Conservation (phyloP, 2,113 vertebrate genomes). For the Psilopogon haemacephalus region DNA sequence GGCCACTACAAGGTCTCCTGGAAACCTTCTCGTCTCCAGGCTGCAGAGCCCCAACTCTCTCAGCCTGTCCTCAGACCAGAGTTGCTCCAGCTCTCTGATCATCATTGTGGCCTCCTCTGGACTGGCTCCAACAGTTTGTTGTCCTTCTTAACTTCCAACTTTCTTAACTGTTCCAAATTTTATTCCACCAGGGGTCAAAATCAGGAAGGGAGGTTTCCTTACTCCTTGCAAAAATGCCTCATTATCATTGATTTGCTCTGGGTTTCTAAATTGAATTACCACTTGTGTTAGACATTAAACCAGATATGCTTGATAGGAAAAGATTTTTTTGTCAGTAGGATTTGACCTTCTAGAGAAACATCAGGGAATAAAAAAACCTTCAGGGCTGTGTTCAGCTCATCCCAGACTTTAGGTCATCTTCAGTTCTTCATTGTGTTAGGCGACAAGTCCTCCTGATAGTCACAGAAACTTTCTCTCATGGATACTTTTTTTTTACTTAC, state of each 20-base stretch:
- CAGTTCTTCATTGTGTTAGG: neutral
- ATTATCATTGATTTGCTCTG: neutral
- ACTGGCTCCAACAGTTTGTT: no score
- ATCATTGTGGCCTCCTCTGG: no score
- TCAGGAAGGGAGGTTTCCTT: neutral
- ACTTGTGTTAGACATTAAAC: neutral
- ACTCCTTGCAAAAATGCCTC: neutral
- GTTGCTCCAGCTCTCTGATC: no score
- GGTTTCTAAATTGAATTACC: neutral
- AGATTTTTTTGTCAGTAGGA: neutral
- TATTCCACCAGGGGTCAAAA: neutral
- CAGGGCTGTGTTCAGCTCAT: neutral
- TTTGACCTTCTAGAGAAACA: neutral
- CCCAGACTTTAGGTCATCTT: neutral
- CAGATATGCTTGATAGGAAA: neutral
- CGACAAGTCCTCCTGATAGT: fast-evolving
- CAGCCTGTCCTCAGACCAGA: no score
- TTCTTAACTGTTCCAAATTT: neutral
- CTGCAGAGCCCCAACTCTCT: no score
- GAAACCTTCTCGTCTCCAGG: no score
- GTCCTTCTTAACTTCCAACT: no score
- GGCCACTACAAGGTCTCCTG: no score
- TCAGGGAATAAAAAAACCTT: neutral
- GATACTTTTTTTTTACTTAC: neutral
- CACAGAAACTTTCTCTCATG: neutral